Percentiles rank a stretch among this genome's conserved stretches.
Conservation (phyloP, 2,797 vertebrate species). For the Sparidentex hasta region DNA sequence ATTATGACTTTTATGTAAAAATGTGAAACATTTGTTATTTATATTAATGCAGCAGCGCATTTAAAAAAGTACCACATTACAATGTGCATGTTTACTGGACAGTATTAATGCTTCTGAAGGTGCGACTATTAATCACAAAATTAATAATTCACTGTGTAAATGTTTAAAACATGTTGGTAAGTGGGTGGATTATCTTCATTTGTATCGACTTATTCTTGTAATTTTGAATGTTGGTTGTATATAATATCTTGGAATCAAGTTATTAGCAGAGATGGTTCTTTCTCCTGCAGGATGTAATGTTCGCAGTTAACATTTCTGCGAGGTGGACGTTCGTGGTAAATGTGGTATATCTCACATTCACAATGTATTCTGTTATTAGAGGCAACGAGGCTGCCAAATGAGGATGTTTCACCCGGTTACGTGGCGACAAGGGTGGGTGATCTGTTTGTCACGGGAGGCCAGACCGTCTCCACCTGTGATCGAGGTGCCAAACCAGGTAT, state of each 20-base stretch:
- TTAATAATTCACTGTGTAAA: conserved; percentile 11
- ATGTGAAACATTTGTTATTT: conserved; percentile 18
- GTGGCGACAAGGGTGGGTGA: no score
- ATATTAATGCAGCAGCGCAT: conserved; percentile 7
- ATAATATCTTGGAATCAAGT: not conserved
- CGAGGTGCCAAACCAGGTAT: no score
- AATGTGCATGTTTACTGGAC: conserved; percentile 17
- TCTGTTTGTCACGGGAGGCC: no score
- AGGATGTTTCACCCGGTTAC: no score
- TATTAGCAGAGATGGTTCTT: not conserved
- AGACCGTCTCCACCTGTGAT: no score
- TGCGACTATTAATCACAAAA: conserved; percentile 18
- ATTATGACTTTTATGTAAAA: not conserved
- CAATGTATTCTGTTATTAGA: no score
- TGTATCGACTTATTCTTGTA: not conserved
- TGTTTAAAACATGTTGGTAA: conserved; percentile 7
- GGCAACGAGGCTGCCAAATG: no score
- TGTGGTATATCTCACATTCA: no score
- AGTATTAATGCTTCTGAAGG: conserved; percentile 14
- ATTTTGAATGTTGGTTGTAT: not conserved
- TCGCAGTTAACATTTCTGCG: no score
- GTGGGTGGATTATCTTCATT: not conserved
- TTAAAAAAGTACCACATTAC: conserved; percentile 12
- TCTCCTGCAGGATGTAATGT: not conserved
- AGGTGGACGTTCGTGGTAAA: no score